A percentile compares a stretch with the other conserved stretches of the same genome.
Evolutionary conservation across 2,888 invertebrate genomes (phyloP).

Genomic region (Megaustenia siamemsis): DNA sequence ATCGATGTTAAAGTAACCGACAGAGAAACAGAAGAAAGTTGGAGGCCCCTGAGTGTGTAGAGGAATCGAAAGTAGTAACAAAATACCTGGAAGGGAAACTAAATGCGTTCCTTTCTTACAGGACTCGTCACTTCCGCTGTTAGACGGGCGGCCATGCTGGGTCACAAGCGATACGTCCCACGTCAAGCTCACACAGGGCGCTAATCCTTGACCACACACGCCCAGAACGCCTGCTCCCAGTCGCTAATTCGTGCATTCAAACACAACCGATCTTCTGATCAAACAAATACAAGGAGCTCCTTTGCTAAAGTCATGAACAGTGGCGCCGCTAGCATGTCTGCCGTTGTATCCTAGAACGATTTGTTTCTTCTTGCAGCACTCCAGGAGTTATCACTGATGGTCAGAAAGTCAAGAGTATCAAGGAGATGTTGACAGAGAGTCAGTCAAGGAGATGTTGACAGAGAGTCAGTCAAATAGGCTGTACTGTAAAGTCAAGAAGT

Average conservation of each 20-base stretch:
- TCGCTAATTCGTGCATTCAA: slow-evolving; percentile 36
- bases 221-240: not conserved
- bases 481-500: too few relatives aligned
- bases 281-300: slow-evolving; percentile 8
- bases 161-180: slow-evolving; percentile 29
- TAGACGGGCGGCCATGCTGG: not conserved
- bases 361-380: not conserved
- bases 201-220: slow-evolving; percentile 42
- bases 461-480: not conserved
- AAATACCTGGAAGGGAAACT: too few relatives aligned
- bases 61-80: not conserved
- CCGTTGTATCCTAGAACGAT: slow-evolving; percentile 14
- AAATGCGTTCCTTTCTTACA: not conserved
- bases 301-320: slow-evolving; percentile 30
- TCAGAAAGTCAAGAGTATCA: not conserved
- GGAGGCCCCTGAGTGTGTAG: not conserved
- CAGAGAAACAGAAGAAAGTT: not conserved
- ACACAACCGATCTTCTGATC: slow-evolving; percentile 24
- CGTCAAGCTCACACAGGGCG: slow-evolving; percentile 19
- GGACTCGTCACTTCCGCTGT: slow-evolving; percentile 18
- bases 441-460: not conserved
- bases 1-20: too few relatives aligned
- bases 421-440: not conserved
- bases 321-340: slow-evolving; percentile 33
- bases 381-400: not conserved